Evolutionary conservation across 2,113 vertebrate species (phyloP).

Genomic region (Malaclemys terrapin): DNA sequence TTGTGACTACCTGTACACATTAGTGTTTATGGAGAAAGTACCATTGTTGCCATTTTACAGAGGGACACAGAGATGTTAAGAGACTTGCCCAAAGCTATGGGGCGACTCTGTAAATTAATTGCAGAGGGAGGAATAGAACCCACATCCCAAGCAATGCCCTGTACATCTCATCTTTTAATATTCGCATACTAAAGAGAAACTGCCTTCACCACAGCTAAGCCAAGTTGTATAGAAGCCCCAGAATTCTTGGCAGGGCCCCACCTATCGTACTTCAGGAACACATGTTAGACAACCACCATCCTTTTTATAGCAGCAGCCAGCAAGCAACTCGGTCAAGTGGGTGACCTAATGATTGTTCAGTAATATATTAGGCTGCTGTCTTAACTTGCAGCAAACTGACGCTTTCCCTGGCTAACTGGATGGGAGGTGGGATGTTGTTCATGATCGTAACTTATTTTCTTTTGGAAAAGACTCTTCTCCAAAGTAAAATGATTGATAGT

Average conservation of each 20-base stretch:
- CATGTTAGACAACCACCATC: neutral
- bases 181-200: too few relatives aligned
- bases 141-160: too few relatives aligned
- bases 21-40: neutral
- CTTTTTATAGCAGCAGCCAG: neutral
- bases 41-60: too few relatives aligned
- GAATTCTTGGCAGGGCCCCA: neutral
- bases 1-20: neutral
- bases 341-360: neutral
- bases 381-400: neutral
- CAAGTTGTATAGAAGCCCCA: too few relatives aligned
- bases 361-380: neutral
- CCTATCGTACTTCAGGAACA: neutral
- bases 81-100: too few relatives aligned
- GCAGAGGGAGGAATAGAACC: too few relatives aligned
- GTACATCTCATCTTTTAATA: too few relatives aligned
- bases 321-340: neutral
- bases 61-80: too few relatives aligned
- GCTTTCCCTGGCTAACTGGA: neutral
- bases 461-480: neutral
- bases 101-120: too few relatives aligned
- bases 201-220: too few relatives aligned
- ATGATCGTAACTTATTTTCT: too few relatives aligned
- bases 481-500: neutral
- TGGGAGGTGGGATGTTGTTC: too few relatives aligned